Evolutionary conservation across 2,888 invertebrate genomes (phyloP).

Genomic region (Alitta virens): DNA sequence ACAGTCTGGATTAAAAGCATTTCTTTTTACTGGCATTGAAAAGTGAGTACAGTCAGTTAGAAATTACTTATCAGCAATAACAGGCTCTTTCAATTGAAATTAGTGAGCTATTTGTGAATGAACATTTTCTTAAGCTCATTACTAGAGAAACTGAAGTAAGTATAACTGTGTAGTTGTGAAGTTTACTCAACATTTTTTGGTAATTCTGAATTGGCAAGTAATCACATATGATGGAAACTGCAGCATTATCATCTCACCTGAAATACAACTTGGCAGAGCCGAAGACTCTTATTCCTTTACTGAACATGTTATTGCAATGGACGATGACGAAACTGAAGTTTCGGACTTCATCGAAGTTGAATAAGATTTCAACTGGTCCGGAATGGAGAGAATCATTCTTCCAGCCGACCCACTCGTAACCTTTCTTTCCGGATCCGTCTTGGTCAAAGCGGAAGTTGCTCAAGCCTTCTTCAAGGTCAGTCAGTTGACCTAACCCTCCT

Average conservation of each 20-base stretch:
- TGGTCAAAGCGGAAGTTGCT: constrained; percentile 71
- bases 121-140: too few species aligned
- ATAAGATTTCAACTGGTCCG: constrained; percentile 72
- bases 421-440: constrained; percentile 61
- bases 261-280: constrained; percentile 75
- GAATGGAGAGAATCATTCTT: constrained; percentile 58
- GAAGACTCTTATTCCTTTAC: constrained; percentile 81
- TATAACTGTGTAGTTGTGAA: too few species aligned
- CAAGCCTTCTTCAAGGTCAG: constrained; percentile 77
- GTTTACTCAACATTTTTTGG: too few species aligned
- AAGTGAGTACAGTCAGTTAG: too few species aligned
- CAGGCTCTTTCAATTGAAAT: too few species aligned
- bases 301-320: constrained; percentile 81
- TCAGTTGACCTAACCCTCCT: constrained; percentile 78
- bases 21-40: too few species aligned
- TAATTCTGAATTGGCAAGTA: too few species aligned
- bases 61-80: too few species aligned
- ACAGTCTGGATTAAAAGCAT: too few species aligned
- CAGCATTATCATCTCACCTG: constrained; percentile 31
- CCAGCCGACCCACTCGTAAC: constrained; percentile 89
- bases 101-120: too few species aligned
- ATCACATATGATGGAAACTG: too few species aligned
- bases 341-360: constrained; percentile 84
- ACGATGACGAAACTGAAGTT: constrained; percentile 82
- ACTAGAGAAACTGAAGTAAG: too few species aligned